Percentiles rank a stretch among this genome's conserved stretches.
Conservation (phyloP, 2,797 vertebrate species). For the Sebastes hubbsi region DNA sequence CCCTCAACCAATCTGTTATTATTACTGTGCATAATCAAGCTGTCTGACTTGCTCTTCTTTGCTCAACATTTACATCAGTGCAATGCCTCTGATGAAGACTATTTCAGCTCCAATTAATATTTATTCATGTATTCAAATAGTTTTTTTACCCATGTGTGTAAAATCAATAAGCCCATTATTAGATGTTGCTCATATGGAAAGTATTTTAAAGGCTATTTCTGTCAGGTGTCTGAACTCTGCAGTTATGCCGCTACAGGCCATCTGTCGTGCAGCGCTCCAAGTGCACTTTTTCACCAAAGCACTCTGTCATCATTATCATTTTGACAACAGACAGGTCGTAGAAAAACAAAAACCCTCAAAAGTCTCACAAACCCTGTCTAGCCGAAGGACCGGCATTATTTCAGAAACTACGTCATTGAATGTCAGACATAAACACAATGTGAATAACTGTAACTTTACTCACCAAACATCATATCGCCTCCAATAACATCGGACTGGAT, state of each 20-base stretch:
- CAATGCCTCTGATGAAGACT: background rate
- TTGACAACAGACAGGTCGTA: constrained; percentile 1
- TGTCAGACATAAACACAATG: constrained; percentile 5
- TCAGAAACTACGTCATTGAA: background rate
- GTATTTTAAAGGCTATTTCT: constrained; percentile 4
- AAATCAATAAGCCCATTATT: background rate
- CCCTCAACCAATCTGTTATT: background rate
- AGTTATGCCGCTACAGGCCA: background rate
- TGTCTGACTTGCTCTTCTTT: background rate
- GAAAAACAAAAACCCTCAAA: constrained; percentile 1
- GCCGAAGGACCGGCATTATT: background rate
- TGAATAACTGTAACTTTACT: constrained; percentile 1
- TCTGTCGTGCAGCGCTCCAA: constrained; percentile 4
- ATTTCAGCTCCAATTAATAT: background rate
- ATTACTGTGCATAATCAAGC: background rate
- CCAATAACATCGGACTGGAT: constrained; percentile 18
- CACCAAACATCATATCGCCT: background rate
- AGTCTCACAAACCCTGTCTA: background rate
- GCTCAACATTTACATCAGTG: background rate
- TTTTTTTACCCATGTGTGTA: background rate
- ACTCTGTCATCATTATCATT: constrained; percentile 7
- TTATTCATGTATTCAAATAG: background rate
- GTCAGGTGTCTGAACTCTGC: constrained; percentile 17
- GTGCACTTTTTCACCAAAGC: background rate
- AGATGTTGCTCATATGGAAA: background rate